Conservation (phyloP, 2,888 invertebrate species). For the Ophion ventricosus region DNA sequence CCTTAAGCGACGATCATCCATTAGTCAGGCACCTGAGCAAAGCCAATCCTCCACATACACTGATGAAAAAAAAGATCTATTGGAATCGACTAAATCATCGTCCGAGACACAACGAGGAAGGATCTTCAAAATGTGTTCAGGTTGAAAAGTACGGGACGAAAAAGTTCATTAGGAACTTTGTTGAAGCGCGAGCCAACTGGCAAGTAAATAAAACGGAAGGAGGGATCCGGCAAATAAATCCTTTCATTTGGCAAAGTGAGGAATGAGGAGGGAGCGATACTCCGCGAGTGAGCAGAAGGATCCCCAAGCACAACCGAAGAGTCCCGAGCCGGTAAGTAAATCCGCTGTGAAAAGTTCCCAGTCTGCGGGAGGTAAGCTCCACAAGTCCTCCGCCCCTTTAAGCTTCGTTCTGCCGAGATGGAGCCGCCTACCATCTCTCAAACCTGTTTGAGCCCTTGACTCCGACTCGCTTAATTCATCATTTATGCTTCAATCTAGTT, state of each 20-base stretch:
- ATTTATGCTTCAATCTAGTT: slow-evolving; percentile 41
- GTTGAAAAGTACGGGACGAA: slow-evolving; percentile 3
- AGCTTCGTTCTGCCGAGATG: background rate
- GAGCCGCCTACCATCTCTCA: slow-evolving; percentile 31
- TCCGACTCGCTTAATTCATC: slow-evolving; percentile 38
- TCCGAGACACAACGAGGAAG: background rate
- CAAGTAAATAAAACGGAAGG: slow-evolving; percentile 52
- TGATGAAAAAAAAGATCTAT: no score
- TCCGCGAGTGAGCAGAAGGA: slow-evolving; percentile 33
- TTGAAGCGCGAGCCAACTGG: slow-evolving; percentile 20
- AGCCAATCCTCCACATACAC: no score
- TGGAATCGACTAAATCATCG: background rate
- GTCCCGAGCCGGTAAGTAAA: slow-evolving; percentile 50
- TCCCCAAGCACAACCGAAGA: background rate
- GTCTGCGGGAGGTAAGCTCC: slow-evolving; percentile 52
- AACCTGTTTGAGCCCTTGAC: slow-evolving; percentile 52
- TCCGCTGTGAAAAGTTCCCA: slow-evolving; percentile 54
- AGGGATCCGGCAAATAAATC: slow-evolving; percentile 51
- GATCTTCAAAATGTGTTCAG: background rate
- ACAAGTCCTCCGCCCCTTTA: slow-evolving; percentile 25
- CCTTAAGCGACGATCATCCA: no score
- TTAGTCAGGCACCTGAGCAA: no score
- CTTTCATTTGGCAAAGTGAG: slow-evolving; percentile 43
- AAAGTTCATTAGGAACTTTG: slow-evolving; percentile 37
- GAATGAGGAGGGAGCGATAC: slow-evolving; percentile 49